Evolutionary conservation across 1,140 invertebrate species (phyloP), one percentile per base, ranked within the genome.

Genomic region (Globodera rostochiensis): DNA sequence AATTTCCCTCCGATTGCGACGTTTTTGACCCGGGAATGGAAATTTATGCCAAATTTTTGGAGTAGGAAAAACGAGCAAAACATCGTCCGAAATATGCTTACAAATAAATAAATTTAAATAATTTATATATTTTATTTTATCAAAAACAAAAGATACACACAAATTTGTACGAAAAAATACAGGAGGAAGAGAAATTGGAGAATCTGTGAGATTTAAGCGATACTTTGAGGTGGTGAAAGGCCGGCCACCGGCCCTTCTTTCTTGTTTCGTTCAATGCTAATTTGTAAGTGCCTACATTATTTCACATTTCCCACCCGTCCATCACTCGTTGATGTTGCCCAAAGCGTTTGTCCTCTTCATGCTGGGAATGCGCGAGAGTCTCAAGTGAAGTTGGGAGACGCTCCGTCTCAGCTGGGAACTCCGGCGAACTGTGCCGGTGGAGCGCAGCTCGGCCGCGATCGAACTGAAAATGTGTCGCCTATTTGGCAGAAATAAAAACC

Each of bases 351-450:
- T 6, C 57, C 46, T 76, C 49, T 76, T 53, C 13, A 76, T 13
- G 53, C 74, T 76, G 57, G 57, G 57, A 60, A 66, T 76, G 4
- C 74, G 74, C 46, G 57, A 64, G 6, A 76, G n/a, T 8, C 74
- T 45, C 46, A 76, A 57, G n/a, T 57, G 57, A 25, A 76, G 57
- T 36, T 76, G 57, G 57, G 74, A 76, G 46, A 76, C 66, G 19
- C 74, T 76, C n/a, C 74, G 36, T 9, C 74, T 57, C 11, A 76
- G 74, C 57, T 64, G 57, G 25, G 74, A 78, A 21, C 50, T 49
- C n/a, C 77, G 25, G 2, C 77, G 53, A 70, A 78, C 69, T n/a
- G 77, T 78, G 25, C 77, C 77, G 25, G 77, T 78, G 6, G 64
- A 21, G 15, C 45, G 71, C 19, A 78, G 64, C 45, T 78, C 77